Percentiles rank a stretch among this genome's conserved stretches.
Evolutionary conservation across 2,888 invertebrate species (phyloP).

Genomic region (Ecdyonurus torrentis): DNA sequence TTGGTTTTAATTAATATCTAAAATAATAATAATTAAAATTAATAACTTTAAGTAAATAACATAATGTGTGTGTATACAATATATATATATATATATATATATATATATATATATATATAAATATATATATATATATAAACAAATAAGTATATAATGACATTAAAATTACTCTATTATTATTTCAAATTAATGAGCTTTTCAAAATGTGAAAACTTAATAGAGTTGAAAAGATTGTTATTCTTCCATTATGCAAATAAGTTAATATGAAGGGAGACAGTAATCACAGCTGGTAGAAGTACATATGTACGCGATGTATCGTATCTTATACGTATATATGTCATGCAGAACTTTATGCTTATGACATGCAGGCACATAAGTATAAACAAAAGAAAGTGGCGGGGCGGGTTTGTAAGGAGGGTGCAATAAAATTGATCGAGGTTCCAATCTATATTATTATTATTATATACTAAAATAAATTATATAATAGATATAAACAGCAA

Average conservation of each 20-base stretch:
- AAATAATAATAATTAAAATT: too few relatives aligned
- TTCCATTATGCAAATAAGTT: neutral
- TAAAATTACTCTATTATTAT: neutral
- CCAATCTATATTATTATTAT: neutral
- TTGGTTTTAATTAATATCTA: too few relatives aligned
- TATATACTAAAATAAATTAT: neutral
- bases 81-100: too few relatives aligned
- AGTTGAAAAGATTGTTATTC: neutral
- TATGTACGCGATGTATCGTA: too few relatives aligned
- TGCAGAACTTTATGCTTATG: neutral
- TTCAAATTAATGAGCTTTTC: neutral
- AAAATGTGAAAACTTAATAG: neutral
- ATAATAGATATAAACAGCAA: too few relatives aligned
- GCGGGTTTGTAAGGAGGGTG: neutral
- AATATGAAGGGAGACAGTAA: slow-evolving; percentile 9
- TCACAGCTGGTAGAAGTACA: slow-evolving; percentile 10
- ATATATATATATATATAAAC: too few relatives aligned
- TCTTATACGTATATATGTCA: too few relatives aligned
- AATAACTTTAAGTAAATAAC: too few relatives aligned
- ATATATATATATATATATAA: too few relatives aligned
- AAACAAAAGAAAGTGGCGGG: too few relatives aligned
- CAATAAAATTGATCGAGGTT: neutral
- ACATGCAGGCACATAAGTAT: neutral
- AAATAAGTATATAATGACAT: neutral
- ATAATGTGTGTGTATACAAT: too few relatives aligned